Evolutionary conservation across 2,888 invertebrate species (phyloP), one percentile per base, ranked within the genome.

Genomic region (Creontiades dilutus): DNA sequence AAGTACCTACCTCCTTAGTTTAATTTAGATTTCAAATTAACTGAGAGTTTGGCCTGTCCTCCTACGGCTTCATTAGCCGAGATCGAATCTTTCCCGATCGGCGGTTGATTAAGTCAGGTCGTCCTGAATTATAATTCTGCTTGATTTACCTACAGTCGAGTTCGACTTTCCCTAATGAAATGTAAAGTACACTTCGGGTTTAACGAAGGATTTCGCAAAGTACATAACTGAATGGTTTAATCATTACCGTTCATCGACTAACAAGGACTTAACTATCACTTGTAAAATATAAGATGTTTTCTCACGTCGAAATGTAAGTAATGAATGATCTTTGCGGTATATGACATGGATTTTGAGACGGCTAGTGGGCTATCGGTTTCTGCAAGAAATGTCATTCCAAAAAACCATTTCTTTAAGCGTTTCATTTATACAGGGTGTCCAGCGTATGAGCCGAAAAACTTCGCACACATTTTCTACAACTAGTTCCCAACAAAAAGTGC

Each of bases 51-150:
- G 14, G 57, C 57, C 16, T 57, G 57, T 57, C 57, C 57, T 57
- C 57, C 57, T 57, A 57, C 57, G 57, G 57, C n/a, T 57, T 57
- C 57, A 57, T 57, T 57, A 57, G n/a, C 57, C 57, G n/a, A 57
- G 57, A n/a, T 57, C 57, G 57, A 57, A 7, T 57, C 57, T 57
- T 57, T 57, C 57, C n/a, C 57, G 57, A 57, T 57, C 57, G 57
- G 57, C 19, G 57, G 57, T 57, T 57, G 57, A 57, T 57, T 57
- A 57, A 57, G 57, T 57, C 0, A 57, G 57, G 57, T 57, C n/a
- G 57, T 57, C 16, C 57, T 57, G 57, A 57, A 57, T 57, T 57
- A 57, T 57, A 57, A 57, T 57, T 57, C 57, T 57, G 57, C 57
- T n/a, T n/a, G 57, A 57, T 57, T 57, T 57, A 57, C 57, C 37